Percentiles rank a stretch among this genome's conserved stretches.
Conservation (phyloP, 2,888 invertebrate species). For the Pristionchus fissidentatus region DNA sequence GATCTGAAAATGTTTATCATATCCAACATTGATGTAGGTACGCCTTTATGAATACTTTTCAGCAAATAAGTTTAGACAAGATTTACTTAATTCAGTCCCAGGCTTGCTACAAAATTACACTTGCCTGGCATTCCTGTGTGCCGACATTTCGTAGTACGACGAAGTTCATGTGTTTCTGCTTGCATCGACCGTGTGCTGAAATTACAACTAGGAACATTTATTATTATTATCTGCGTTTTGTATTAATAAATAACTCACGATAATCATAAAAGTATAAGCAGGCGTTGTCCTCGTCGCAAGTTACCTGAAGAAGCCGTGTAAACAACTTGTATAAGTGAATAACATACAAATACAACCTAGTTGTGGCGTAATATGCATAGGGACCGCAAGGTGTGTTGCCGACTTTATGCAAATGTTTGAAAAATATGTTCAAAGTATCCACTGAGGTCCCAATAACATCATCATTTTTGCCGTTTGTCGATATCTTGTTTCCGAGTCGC, state of each 20-base stretch:
- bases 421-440: too few relatives aligned
- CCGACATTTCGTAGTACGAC: conserved; percentile 75
- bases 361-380: too few relatives aligned
- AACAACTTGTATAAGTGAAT: too few relatives aligned
- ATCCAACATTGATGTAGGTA: neutral
- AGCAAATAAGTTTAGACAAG: neutral
- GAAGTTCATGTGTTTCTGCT: conserved; percentile 76
- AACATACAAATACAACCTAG: too few relatives aligned
- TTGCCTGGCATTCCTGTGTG: conserved; percentile 70
- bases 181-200: conserved; percentile 76
- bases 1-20: conserved; percentile 49
- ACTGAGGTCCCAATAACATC: too few relatives aligned
- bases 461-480: too few relatives aligned
- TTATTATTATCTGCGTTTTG: neutral
- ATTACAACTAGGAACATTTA: neutral
- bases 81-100: too few relatives aligned
- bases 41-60: neutral
- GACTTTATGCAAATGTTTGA: too few relatives aligned
- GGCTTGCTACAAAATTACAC: neutral
- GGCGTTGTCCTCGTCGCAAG: conserved; percentile 75
- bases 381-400: too few relatives aligned
- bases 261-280: conserved; percentile 75
- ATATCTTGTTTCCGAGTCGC: too few relatives aligned
- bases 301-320: conserved; percentile 49
- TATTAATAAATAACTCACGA: too few relatives aligned